phyloP scores from a whole-genome alignment of 2,113 vertebrate genomes.

The Dicaeum eximium region DNA sequence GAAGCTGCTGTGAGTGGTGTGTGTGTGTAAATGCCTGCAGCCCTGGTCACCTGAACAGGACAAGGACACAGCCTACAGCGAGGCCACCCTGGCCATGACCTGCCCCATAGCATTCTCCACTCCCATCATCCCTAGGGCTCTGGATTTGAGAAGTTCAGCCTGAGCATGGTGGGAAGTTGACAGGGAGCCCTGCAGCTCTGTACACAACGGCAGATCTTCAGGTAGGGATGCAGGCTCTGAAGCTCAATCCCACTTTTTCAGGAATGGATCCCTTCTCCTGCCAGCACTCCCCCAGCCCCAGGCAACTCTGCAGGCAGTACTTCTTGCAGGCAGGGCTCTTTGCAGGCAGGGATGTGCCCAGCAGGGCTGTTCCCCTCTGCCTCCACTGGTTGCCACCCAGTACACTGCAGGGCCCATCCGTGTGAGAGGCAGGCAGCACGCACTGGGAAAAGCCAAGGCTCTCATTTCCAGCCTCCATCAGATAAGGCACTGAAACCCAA shows the following conservation, averaged over 20 bases:
- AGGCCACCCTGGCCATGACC: neutral
- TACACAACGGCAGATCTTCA: neutral
- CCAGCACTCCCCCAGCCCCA: neutral
- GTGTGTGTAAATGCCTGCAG: neutral
- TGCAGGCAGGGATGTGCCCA: fast-evolving
- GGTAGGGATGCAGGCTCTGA: neutral
- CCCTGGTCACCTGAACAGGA: neutral
- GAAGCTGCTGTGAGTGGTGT: neutral
- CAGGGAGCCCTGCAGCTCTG: neutral
- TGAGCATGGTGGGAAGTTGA: neutral
- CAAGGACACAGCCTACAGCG: neutral
- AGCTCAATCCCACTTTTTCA: neutral
- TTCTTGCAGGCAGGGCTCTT: neutral
- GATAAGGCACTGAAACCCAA: slow-evolving; percentile 41
- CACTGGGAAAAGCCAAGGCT: neutral
- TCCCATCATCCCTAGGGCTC: neutral
- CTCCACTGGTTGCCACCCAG: neutral
- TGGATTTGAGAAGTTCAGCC: neutral
- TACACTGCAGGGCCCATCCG: neutral
- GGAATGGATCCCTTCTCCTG: neutral
- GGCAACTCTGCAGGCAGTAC: neutral
- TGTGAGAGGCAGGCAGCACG: neutral
- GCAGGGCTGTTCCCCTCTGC: neutral
- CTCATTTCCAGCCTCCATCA: slow-evolving; percentile 35
- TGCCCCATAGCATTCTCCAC: neutral